Evolutionary conservation across 92 coral and sea anemone species (phyloP).

Genomic region (Porites lobata): DNA sequence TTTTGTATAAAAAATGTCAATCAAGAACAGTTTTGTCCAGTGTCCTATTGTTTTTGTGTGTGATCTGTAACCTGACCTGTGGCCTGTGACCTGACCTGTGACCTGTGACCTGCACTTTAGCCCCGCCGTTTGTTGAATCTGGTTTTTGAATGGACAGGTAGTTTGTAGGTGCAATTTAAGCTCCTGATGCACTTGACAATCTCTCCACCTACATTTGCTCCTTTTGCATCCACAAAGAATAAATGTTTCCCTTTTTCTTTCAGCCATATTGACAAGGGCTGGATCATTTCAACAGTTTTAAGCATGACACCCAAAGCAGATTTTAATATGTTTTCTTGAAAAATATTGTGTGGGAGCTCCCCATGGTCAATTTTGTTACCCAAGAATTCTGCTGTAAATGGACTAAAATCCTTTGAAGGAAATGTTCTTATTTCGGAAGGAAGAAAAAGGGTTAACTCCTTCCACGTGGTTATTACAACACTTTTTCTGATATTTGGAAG

Average conservation of each 20-base stretch:
- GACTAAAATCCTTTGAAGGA: too few species aligned
- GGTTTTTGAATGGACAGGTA: neutral
- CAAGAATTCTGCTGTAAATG: neutral
- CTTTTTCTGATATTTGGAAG: too few species aligned
- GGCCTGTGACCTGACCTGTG: too few species aligned
- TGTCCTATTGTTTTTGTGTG: too few species aligned
- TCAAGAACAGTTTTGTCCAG: too few species aligned
- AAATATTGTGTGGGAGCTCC: conserved; percentile 25
- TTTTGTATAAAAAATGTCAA: too few species aligned
- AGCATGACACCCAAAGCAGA: conserved; percentile 13
- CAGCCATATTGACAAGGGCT: conserved; percentile 32
- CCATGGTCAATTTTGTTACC: conserved; percentile 39
- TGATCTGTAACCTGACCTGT: too few species aligned
- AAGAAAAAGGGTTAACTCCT: too few species aligned
- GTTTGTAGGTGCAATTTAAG: conserved; percentile 16
- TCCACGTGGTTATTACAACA: too few species aligned
- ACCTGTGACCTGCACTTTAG: too few species aligned
- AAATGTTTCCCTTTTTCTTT: conserved; percentile 23
- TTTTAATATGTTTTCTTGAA: neutral
- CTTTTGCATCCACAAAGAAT: conserved; percentile 36
- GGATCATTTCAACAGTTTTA: conserved; percentile 15
- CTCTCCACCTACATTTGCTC: conserved; percentile 1
- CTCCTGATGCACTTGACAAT: conserved; percentile 31
- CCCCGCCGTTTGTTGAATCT: neutral
- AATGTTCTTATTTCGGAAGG: too few species aligned